phyloP scores from a whole-genome alignment of 1,140 invertebrate genomes.

The Calycopis cecrops region DNA sequence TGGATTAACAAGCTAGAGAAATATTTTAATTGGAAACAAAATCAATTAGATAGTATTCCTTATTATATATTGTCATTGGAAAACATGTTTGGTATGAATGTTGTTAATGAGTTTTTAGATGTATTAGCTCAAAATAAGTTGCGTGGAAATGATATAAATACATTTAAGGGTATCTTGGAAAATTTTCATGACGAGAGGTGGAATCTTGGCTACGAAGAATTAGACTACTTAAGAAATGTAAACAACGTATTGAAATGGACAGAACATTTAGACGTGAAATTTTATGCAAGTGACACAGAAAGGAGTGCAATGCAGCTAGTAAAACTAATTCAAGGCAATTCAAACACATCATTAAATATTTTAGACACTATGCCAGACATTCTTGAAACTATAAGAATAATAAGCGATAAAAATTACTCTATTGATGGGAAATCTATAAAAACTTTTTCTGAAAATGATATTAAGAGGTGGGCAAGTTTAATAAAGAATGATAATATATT shows the following conservation, averaged over 20 bases:
- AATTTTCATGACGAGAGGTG: conserved; percentile 17
- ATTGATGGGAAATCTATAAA: neutral
- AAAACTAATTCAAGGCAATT: conserved; percentile 10
- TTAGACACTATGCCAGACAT: conserved; percentile 1
- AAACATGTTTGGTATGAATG: conserved; percentile 16
- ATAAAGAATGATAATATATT: neutral
- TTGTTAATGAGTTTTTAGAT: conserved; percentile 10
- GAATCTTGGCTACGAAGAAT: conserved; percentile 12
- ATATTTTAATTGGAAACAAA: conserved; percentile 7
- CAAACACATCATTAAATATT: conserved; percentile 12
- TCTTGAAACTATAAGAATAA: neutral
- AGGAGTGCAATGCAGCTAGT: conserved; percentile 4
- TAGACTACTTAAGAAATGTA: conserved; percentile 2
- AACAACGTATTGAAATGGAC: conserved; percentile 8
- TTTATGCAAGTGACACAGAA: conserved; percentile 4
- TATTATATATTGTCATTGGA: conserved; percentile 14
- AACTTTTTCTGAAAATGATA: conserved; percentile 12
- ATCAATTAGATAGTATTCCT: neutral
- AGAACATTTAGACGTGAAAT: conserved; percentile 2
- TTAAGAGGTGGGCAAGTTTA: conserved; percentile 3
- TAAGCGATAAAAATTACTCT: conserved; percentile 4
- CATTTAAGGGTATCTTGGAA: conserved; percentile 7
- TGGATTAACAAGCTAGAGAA: conserved; percentile 13
- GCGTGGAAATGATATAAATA: neutral
- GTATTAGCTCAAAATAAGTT: conserved; percentile 9